These are phyloP conservation scores for Craseonycteris thonglongyai DNA, from an alignment of 2,113 vertebrate species.

Conservation along the genomic window DNA sequence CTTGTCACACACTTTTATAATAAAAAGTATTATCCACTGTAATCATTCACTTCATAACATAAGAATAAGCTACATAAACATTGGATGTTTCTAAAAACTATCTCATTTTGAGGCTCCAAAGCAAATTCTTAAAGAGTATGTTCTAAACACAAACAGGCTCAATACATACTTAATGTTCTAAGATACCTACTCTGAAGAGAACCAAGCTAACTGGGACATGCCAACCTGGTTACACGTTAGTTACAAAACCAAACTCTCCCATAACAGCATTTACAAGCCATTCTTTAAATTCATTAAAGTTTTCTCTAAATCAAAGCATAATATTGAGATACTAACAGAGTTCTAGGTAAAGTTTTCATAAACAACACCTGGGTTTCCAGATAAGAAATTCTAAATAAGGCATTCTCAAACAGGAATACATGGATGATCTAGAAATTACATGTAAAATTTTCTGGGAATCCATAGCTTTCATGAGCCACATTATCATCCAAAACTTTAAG, in stretches of 20 bases:
- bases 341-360: not conserved
- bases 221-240: not conserved
- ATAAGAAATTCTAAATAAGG: not conserved
- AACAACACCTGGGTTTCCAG: not conserved
- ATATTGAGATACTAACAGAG: not conserved
- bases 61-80: not conserved
- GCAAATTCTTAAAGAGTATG: not conserved
- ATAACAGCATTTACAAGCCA: not conserved
- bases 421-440: not conserved
- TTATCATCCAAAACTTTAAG: not conserved
- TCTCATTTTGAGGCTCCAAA: not conserved
- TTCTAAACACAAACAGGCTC: not conserved
- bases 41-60: not conserved
- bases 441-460: not conserved
- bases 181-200: not conserved
- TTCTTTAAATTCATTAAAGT: not conserved
- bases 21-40: not conserved
- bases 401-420: not conserved
- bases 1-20: not conserved
- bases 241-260: not conserved
- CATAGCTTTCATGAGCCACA: not conserved
- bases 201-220: not conserved
- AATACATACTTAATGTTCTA: not conserved
- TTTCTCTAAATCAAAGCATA: not conserved
- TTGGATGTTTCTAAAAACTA: not conserved